These are phyloP conservation scores for Oncopeltus fasciatus DNA, from an alignment of 1,140 invertebrate species.

Conservation along the genomic window DNA sequence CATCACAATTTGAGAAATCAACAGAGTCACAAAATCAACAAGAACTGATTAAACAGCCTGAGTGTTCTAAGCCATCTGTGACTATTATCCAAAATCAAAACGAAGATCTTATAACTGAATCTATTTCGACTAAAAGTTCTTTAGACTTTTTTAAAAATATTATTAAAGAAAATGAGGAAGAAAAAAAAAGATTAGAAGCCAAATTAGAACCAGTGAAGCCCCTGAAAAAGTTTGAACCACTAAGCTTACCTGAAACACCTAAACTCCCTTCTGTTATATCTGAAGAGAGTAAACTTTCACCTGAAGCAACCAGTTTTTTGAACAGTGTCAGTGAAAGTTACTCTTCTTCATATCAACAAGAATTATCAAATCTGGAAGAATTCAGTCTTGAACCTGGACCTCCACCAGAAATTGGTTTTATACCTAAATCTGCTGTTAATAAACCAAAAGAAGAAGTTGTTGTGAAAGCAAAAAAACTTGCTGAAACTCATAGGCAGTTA, in stretches of 20 bases:
- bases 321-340: background rate
- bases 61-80: slow-evolving; percentile 36
- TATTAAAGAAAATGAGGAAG: slow-evolving; percentile 32
- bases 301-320: background rate
- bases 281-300: background rate
- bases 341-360: background rate
- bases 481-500: slow-evolving; percentile 41
- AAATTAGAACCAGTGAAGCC: background rate
- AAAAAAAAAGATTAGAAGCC: slow-evolving; percentile 9
- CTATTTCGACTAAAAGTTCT: slow-evolving; percentile 24
- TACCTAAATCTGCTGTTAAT: slow-evolving; percentile 35
- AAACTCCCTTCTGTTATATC: background rate
- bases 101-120: slow-evolving; percentile 8
- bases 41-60: slow-evolving; percentile 23
- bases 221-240: background rate
- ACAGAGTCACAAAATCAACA: slow-evolving; percentile 1
- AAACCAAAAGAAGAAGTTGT: slow-evolving; percentile 37
- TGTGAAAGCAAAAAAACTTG: slow-evolving; percentile 44
- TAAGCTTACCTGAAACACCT: background rate
- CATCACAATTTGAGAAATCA: background rate
- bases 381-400: slow-evolving; percentile 50
- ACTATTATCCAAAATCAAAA: slow-evolving; percentile 36
- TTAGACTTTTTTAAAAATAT: slow-evolving; percentile 43
- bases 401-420: slow-evolving; percentile 53
- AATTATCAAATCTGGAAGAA: slow-evolving; percentile 26